Conservation (phyloP, 2,797 vertebrate species). For the Orientallactaga sibirica region DNA sequence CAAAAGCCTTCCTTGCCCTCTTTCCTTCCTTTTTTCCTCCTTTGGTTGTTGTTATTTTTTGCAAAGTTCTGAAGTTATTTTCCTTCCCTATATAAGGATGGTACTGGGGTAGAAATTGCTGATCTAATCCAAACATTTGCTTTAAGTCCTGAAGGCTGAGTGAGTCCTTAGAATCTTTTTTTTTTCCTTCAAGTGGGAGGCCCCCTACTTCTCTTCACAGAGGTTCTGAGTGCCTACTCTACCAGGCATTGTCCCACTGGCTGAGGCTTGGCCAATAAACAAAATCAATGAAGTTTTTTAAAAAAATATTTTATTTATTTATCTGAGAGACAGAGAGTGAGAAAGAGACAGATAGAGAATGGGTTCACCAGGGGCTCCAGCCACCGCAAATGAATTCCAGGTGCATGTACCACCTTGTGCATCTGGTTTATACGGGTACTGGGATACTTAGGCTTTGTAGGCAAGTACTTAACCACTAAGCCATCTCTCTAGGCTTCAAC, state of each 20-base stretch:
- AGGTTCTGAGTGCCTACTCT: background rate
- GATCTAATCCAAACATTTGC: background rate
- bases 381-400: too few species aligned
- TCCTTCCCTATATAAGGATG: background rate
- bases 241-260: background rate
- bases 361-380: too few species aligned
- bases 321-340: too few species aligned
- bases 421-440: too few species aligned
- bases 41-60: background rate
- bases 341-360: too few species aligned
- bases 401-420: too few species aligned
- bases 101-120: background rate
- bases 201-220: background rate
- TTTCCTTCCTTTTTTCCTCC: background rate
- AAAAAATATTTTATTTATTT: too few species aligned
- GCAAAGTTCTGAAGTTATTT: background rate
- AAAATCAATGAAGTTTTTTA: background rate
- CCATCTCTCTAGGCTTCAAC: too few species aligned
- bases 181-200: background rate
- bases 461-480: too few species aligned
- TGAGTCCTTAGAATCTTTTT: constrained; percentile 41
- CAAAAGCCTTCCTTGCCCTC: background rate
- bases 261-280: background rate
- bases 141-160: background rate
- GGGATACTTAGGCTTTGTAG: too few species aligned